These are phyloP conservation scores for Aethes cnicana DNA, from an alignment of 2,888 invertebrate species.

Conservation along the genomic window DNA sequence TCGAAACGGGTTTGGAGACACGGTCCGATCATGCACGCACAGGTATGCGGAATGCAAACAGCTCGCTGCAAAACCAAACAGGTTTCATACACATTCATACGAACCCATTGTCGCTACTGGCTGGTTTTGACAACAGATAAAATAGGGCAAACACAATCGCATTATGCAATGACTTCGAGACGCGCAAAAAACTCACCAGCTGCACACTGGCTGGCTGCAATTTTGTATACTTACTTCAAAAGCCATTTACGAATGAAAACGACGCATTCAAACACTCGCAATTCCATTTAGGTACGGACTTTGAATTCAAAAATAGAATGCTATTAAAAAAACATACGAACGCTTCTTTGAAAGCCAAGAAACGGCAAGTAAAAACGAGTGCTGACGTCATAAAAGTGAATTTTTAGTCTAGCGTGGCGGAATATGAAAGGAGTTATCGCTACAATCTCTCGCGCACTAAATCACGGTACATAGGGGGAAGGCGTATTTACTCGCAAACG, in stretches of 20 bases:
- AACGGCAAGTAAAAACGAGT: slow-evolving; percentile 41
- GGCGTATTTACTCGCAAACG: slow-evolving; percentile 79
- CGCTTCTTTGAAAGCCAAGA: slow-evolving; percentile 47
- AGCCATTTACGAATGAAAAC: slow-evolving; percentile 30
- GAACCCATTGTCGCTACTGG: slow-evolving; percentile 34
- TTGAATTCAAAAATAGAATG: slow-evolving; percentile 40
- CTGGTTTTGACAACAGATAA: slow-evolving; percentile 8
- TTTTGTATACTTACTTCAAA: slow-evolving; percentile 20
- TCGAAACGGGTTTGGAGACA: slow-evolving; percentile 43
- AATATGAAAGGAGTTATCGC: slow-evolving; percentile 81
- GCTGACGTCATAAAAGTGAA: slow-evolving; percentile 56
- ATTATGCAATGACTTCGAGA: slow-evolving; percentile 19
- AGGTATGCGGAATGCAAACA: slow-evolving; percentile 71
- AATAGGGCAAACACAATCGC: slow-evolving; percentile 18
- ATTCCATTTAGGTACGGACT: slow-evolving; percentile 34
- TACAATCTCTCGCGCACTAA: slow-evolving; percentile 80
- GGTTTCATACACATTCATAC: slow-evolving; percentile 48
- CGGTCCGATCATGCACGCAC: slow-evolving; percentile 49
- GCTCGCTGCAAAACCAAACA: slow-evolving; percentile 59
- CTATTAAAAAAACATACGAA: slow-evolving; percentile 45
- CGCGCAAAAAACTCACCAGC: slow-evolving; percentile 26
- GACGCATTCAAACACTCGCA: slow-evolving; percentile 2
- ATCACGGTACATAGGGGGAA: slow-evolving; percentile 80
- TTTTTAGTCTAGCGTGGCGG: slow-evolving; percentile 64
- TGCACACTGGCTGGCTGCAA: slow-evolving; percentile 26